phyloP scores from a whole-genome alignment of 2,113 vertebrate species.

The Vicugna pacos region DNA sequence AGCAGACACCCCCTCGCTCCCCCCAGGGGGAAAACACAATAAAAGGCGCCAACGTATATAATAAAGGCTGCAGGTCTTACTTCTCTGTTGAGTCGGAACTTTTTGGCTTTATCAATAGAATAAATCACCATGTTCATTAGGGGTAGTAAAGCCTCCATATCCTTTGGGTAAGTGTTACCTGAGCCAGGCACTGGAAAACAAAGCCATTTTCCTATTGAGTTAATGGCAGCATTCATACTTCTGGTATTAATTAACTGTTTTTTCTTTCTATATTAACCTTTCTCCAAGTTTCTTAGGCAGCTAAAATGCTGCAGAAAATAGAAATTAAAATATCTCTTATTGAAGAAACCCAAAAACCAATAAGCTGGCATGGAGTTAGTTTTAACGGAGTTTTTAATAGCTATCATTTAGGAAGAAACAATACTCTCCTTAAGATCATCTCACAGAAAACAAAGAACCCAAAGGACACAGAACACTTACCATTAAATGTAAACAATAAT shows the following conservation, averaged over 20 bases:
- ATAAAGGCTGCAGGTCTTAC: constrained; percentile 84
- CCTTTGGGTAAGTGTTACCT: constrained; percentile 99
- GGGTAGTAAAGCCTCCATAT: constrained; percentile 97
- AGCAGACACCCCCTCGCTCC: background rate
- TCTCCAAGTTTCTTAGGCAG: constrained; percentile 46
- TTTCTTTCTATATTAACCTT: constrained; percentile 17
- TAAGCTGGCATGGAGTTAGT: background rate
- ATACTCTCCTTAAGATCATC: constrained; percentile 9
- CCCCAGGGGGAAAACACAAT: background rate
- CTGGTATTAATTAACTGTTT: background rate
- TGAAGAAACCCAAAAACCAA: constrained; percentile 35
- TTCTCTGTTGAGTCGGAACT: constrained; percentile 98
- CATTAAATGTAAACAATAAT: constrained; percentile 99
- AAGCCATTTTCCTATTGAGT: constrained; percentile 67
- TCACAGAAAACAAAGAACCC: constrained; percentile 36
- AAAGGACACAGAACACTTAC: constrained; percentile 85
- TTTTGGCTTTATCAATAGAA: constrained; percentile 98
- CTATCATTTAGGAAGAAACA: constrained; percentile 9
- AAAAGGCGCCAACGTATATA: constrained; percentile 4
- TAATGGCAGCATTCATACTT: constrained; percentile 50
- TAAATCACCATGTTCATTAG: constrained; percentile 99
- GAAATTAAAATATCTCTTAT: constrained; percentile 51
- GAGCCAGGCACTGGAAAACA: constrained; percentile 94
- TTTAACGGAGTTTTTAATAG: constrained; percentile 11
- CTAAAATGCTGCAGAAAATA: constrained; percentile 52